Base-by-base conservation (phyloP, 1,140 invertebrate genomes). In the Lordiphosa stackelbergi region DNA sequence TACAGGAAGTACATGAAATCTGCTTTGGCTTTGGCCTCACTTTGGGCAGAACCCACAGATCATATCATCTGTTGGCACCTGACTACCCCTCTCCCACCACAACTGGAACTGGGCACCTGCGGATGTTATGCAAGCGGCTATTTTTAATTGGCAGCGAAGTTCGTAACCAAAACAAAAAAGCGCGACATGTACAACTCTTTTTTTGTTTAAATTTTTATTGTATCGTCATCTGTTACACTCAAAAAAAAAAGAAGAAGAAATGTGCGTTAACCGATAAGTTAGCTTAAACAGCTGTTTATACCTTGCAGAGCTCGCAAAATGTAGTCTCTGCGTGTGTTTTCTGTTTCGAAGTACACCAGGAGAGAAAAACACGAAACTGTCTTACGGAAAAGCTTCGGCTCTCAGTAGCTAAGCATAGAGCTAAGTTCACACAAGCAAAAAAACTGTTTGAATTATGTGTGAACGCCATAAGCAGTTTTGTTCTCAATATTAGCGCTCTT, bases 151-250 rank as follows among this genome's bases (percentile, higher is more conserved):
- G 62, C 52, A 62, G 63, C 63, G 63, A 77, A 77, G 55, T 56
- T 63, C 68, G 68, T 63, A 77, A 72, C 68, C 73, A 77, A 77
- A 77, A 77, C 68, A 77, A 77, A 77, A 63, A 24, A 46, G 31
- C 31, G 31, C 60, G 38, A 66, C 62, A 66, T 51, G 51, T 51
- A 51, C 41, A 58, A 66, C 43, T 57, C 70, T 31, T 24, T 52
- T 31, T 57, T 69, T 31, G 16, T 48, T 31, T 19, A 57, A 52
- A 57, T 71, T 63, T 19, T 19, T 19, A 16, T 16, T 42, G 58
- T 52, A 49, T 45, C 37, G 68, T 77, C 73, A 75, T 62, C 54
- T 35, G 6, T 35, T 12, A 64, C 61, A 54, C 40, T 64, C 61
- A 64, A 28, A 7, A 2, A 31, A 31, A 31, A 24, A 24, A 24